These are phyloP conservation scores for Panopea generosa DNA, from an alignment of 2,888 invertebrate genomes.

Conservation along the genomic window DNA sequence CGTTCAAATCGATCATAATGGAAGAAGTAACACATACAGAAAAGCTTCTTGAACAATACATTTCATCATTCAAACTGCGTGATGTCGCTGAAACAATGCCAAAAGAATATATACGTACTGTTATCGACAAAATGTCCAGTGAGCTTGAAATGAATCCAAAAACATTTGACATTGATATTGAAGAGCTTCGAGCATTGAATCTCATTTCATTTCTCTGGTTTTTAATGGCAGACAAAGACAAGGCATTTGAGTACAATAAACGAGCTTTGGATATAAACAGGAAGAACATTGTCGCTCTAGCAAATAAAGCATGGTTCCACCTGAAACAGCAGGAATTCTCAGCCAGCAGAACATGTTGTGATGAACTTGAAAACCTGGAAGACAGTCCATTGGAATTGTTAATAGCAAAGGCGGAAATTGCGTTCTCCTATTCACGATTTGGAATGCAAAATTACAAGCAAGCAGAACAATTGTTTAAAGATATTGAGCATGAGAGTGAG, in stretches of 20 bases:
- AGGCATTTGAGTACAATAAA: conserved; percentile 17
- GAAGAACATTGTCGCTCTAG: conserved; percentile 20
- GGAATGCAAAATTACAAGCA: conserved; percentile 18
- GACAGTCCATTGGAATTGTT: conserved; percentile 2
- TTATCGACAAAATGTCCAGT: too few relatives aligned
- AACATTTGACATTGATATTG: conserved; percentile 20
- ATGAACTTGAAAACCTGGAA: conserved; percentile 5
- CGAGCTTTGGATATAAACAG: background rate
- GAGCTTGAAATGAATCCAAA: too few relatives aligned
- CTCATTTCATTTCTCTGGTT: conserved; percentile 30
- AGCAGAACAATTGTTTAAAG: conserved; percentile 13
- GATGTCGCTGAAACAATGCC: too few relatives aligned
- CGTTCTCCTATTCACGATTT: conserved; percentile 24
- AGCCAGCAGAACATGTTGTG: background rate
- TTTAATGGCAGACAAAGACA: conserved; percentile 12
- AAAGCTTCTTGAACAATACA: too few relatives aligned
- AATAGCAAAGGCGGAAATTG: conserved; percentile 37
- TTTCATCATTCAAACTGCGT: too few relatives aligned
- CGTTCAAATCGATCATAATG: too few relatives aligned
- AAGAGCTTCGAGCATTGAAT: conserved; percentile 21
- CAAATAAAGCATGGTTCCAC: conserved; percentile 23
- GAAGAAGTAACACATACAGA: too few relatives aligned
- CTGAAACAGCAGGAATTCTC: conserved; percentile 9
- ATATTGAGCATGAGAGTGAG: conserved; percentile 5
- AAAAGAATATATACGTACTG: too few relatives aligned